phyloP scores from a whole-genome alignment of 2,797 vertebrate species.

The Halcyon chelicuti region DNA sequence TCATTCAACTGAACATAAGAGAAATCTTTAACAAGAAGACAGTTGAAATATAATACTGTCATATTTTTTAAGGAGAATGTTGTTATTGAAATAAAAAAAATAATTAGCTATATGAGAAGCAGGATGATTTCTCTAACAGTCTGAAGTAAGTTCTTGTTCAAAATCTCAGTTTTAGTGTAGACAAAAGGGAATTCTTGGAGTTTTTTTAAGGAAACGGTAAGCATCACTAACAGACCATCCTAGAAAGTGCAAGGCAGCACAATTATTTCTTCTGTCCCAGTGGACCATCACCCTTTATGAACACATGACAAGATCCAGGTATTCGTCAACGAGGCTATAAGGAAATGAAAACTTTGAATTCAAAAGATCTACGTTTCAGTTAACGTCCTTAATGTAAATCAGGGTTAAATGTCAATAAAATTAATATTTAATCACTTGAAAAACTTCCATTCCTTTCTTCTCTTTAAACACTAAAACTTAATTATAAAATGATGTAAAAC shows the following conservation, averaged over 20 bases:
- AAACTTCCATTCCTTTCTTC: slow-evolving; percentile 56
- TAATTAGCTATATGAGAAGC: neutral
- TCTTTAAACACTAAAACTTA: slow-evolving; percentile 50
- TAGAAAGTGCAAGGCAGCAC: slow-evolving; percentile 19
- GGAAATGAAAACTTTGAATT: slow-evolving; percentile 58
- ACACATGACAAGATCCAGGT: slow-evolving; percentile 65
- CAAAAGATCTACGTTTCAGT: slow-evolving; percentile 51
- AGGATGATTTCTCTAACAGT: neutral
- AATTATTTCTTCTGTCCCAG: slow-evolving; percentile 62
- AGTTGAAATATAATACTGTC: neutral
- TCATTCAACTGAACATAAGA: neutral
- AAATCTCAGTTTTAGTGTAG: slow-evolving; percentile 27
- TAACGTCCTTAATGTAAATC: slow-evolving; percentile 75
- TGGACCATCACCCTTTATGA: slow-evolving; percentile 38
- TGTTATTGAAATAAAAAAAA: neutral
- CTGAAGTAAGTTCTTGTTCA: neutral
- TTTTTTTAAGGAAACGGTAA: slow-evolving; percentile 27
- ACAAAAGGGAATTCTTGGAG: neutral
- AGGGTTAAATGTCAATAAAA: slow-evolving; percentile 68
- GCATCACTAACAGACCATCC: slow-evolving; percentile 40
- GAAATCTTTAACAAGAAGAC: neutral
- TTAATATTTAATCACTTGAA: slow-evolving; percentile 60
- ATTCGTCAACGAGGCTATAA: slow-evolving; percentile 65
- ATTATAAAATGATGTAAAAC: slow-evolving; percentile 71
- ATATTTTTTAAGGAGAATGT: neutral